These are phyloP conservation scores for Anticlea derivata DNA, from an alignment of 2,888 invertebrate species.

Conservation along the genomic window DNA sequence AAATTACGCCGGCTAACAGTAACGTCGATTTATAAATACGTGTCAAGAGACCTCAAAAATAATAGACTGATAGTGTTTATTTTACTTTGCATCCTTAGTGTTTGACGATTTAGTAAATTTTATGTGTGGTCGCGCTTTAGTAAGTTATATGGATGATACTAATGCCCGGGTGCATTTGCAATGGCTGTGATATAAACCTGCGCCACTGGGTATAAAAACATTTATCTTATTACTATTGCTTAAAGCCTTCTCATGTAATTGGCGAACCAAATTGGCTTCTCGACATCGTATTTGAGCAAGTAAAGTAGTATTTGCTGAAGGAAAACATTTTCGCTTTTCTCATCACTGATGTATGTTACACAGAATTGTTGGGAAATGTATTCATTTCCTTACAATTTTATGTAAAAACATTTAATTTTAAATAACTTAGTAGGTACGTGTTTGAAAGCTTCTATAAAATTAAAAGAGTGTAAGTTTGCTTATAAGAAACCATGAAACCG, in stretches of 20 bases:
- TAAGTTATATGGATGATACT: conserved; percentile 66
- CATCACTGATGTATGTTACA: too few species aligned
- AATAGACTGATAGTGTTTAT: conserved; percentile 49
- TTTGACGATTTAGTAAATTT: neutral
- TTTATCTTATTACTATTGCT: conserved; percentile 45
- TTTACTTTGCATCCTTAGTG: conserved; percentile 33
- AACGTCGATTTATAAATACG: conserved; percentile 61
- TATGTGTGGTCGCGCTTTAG: conserved; percentile 48
- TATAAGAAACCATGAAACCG: too few species aligned
- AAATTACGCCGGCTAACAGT: conserved; percentile 58
- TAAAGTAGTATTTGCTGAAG: conserved; percentile 1
- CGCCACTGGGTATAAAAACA: conserved; percentile 69
- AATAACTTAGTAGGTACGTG: too few species aligned
- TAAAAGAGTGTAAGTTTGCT: too few species aligned
- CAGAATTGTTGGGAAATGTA: too few species aligned
- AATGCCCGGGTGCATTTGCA: conserved; percentile 74
- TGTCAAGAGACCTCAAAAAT: conserved; percentile 55
- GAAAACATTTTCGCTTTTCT: neutral
- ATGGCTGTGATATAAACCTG: conserved; percentile 74
- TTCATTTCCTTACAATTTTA: too few species aligned
- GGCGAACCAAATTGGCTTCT: conserved; percentile 15
- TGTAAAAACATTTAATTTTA: too few species aligned
- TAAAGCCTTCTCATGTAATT: conserved; percentile 42
- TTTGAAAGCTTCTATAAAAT: too few species aligned
- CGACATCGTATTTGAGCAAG: conserved; percentile 3